phyloP scores from a whole-genome alignment of 2,113 vertebrate genomes.

The Nyctibius bracteatus region DNA sequence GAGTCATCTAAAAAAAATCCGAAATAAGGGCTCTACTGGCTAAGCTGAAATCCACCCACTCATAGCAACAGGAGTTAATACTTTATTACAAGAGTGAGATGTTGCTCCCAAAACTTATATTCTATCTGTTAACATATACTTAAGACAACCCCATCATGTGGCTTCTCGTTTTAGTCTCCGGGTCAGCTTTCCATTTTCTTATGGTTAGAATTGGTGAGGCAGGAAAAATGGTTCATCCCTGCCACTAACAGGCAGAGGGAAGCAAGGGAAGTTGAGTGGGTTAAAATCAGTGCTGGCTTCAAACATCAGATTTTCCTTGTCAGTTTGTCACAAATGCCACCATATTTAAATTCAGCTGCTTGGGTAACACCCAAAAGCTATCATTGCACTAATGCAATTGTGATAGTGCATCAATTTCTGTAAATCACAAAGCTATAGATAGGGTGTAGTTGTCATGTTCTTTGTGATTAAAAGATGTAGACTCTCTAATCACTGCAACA shows the following conservation, averaged over 20 bases:
- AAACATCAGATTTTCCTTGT: conserved; percentile 11
- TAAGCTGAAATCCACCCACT: background rate
- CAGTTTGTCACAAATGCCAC: conserved; percentile 6
- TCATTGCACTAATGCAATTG: conserved; percentile 56
- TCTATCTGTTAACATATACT: background rate
- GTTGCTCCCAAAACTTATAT: background rate
- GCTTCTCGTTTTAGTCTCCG: background rate
- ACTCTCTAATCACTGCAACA: conserved; percentile 55
- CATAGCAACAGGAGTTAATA: background rate
- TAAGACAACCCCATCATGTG: background rate
- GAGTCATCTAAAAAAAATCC: background rate
- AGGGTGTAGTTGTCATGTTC: conserved; percentile 61
- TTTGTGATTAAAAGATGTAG: conserved; percentile 65
- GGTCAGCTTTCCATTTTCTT: background rate
- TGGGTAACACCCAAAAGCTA: conserved; percentile 51
- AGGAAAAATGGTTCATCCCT: background rate
- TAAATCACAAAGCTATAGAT: conserved; percentile 58
- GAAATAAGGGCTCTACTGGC: background rate
- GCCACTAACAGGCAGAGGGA: background rate
- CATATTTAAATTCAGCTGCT: conserved; percentile 17
- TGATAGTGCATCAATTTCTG: conserved; percentile 47
- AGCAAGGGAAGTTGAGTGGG: background rate
- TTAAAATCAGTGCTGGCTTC: conserved; percentile 6
- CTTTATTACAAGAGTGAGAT: background rate
- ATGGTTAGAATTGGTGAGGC: background rate